Evolutionary conservation across 1,140 invertebrate species (phyloP), one percentile per base, ranked within the genome.

Genomic region (Nomia melanderi): DNA sequence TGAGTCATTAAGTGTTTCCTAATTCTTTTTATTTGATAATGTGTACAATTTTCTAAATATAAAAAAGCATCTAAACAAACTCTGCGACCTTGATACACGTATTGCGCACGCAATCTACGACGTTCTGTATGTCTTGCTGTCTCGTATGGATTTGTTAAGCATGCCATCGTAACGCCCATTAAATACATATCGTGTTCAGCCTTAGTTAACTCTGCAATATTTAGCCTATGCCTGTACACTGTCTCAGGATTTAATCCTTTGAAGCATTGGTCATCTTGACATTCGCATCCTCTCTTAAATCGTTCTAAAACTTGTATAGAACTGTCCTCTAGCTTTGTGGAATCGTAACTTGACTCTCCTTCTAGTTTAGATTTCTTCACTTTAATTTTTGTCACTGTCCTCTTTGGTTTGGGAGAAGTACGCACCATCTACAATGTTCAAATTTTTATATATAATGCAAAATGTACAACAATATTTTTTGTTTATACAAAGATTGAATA

Each of bases 111-210:
- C 53, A 96, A 90, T 88, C 96, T 93, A 89, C 95, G 94, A 64
- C 96, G 91, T 79, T 96, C 95, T 83, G 95, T 96, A 74, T 95
- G 95, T 17, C 95, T 92, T 1, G 95, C 94, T 5, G 96, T 96
- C 85, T 95, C 94, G 56, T 95, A 94, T 4, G 96, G 95, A 91
- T 96, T 96, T 0, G 95, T 94, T 57, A 96, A 91, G 82, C 95
- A 96, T 0, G 96, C 95, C 95, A 96, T 96, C 9, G 95, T 96
- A 23, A 97, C 94, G 53, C 96, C 96, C 96, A 96, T 96, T 74
- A 96, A 90, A 86, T 96, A 96, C 93, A 94, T 94, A 80, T 94
- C 93, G 78, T 93, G 93, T 88, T 96, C 95, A 78, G 94, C 95
- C 86, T 96, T 96, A 4, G 95, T 96, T 25, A 96, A 88, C 88